Base-by-base conservation (phyloP, 2,888 invertebrate species). In the Cremastobaeus sp. region DNA sequence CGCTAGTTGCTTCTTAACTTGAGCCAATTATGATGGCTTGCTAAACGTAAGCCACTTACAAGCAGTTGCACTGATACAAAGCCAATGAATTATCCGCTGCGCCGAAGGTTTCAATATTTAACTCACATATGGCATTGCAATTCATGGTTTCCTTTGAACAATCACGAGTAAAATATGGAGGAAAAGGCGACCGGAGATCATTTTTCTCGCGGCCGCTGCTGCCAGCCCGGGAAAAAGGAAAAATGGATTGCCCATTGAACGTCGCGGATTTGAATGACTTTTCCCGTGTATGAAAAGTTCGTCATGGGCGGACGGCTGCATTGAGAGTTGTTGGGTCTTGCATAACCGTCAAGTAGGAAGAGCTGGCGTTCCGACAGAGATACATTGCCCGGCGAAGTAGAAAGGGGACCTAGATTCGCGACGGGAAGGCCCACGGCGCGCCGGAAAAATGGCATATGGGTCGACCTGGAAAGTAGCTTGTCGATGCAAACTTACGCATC, bases 381-480 rank as follows among this genome's bases (percentile, higher is more conserved):
- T 47, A 41, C 45, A 62, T 62, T 39, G 37, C 39, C 14, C 66
- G 62, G 6, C 25, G 62, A 52, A 73, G 68, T 62, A 68, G 54
- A 73, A 66, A 55, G 66, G 72, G 47, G 43, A 66, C 73, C 73
- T 73, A 73, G 73, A 66, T 73, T 65, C 34, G 37, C 43, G 43
- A 35, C 14, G 43, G 45, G 41, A 41, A 54, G 66, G 37, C 54
- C 43, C 60, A 35, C 39, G 50, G 14, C 30, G 41, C 17, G 43
- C 21, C 43, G 64, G 65, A 73, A 73, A 73, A 73, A 68, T 66
- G 32, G 66, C 66, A 68, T 73, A 73, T 73, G 55, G 66, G 66
- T 66, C 72, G 66, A 60, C 43, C 60, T 73, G 72, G 72, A 73
- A 73, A 73, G 72, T 62, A 41, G 52, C 62, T 54, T 34, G 64